Evolutionary conservation across 2,888 invertebrate genomes (phyloP).

Genomic region (Netelia inedita): DNA sequence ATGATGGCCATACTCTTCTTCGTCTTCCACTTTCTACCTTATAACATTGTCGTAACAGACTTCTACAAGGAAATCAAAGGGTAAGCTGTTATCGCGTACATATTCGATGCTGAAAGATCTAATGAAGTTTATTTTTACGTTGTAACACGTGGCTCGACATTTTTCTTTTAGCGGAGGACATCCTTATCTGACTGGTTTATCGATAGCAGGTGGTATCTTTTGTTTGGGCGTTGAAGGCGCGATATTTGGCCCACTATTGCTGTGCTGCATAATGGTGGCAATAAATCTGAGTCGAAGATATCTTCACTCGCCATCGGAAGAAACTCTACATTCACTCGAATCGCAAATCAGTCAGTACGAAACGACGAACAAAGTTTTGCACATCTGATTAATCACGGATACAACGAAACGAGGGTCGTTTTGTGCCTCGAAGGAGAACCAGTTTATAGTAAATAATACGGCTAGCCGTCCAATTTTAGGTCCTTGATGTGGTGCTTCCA

Average conservation of each 20-base stretch:
- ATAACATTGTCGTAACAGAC: constrained; percentile 96
- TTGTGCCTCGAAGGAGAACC: not conserved
- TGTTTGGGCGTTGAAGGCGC: constrained; percentile 99
- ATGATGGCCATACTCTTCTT: constrained; percentile 93
- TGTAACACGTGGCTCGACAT: constrained; percentile 18
- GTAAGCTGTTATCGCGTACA: constrained; percentile 86
- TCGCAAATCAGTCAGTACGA: constrained; percentile 75
- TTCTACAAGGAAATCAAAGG: constrained; percentile 99
- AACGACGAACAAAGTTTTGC: constrained; percentile 59
- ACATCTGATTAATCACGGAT: constrained; percentile 37
- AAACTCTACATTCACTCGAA: constrained; percentile 82
- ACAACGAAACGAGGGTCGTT: constrained; percentile 25
- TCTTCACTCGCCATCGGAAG: constrained; percentile 87
- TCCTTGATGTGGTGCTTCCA: constrained; percentile 56
- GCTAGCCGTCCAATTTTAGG: constrained; percentile 52
- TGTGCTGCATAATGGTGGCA: constrained; percentile 97
- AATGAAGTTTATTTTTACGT: not conserved
- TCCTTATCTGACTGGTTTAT: constrained; percentile 98
- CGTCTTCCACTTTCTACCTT: constrained; percentile 94
- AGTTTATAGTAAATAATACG: constrained; percentile 1
- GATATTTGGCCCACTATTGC: constrained; percentile 97
- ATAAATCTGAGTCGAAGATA: constrained; percentile 89
- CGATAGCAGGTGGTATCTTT: constrained; percentile 99
- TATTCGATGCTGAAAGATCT: constrained; percentile 4
- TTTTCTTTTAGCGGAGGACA: constrained; percentile 91